Conservation (phyloP, 1,140 invertebrate genomes). For the Adelges cooleyi region DNA sequence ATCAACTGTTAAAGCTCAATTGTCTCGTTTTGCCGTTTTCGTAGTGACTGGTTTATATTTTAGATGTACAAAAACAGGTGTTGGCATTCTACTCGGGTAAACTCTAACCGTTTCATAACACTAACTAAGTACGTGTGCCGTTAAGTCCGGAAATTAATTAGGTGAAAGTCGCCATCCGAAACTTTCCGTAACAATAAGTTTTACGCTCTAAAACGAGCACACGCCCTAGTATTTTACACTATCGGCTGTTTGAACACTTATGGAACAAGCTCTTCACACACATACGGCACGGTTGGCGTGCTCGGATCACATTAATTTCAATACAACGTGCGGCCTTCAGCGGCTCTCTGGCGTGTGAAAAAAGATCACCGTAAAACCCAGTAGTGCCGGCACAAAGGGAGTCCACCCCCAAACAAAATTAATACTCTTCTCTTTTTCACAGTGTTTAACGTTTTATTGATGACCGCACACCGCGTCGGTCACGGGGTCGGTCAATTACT, state of each 20-base stretch:
- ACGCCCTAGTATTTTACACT: background rate
- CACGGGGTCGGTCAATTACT: background rate
- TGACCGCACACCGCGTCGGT: background rate
- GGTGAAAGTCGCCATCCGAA: background rate
- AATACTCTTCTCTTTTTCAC: background rate
- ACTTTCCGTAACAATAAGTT: constrained; percentile 13
- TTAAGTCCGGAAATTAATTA: too few species aligned
- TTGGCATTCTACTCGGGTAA: too few species aligned
- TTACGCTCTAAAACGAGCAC: background rate
- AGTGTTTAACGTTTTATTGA: constrained; percentile 4
- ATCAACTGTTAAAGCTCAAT: too few species aligned
- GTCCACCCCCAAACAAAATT: background rate
- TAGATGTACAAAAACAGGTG: too few species aligned
- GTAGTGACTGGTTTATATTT: too few species aligned
- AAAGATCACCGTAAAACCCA: too few species aligned
- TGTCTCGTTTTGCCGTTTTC: too few species aligned
- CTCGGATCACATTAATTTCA: background rate
- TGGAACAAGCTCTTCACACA: background rate
- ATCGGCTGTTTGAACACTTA: too few species aligned
- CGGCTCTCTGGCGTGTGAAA: too few species aligned
- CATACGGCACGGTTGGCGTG: background rate
- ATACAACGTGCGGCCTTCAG: background rate
- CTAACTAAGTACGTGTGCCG: too few species aligned
- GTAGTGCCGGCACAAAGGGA: too few species aligned
- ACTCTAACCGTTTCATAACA: too few species aligned